Base-by-base conservation (phyloP, 2,797 vertebrate genomes). In the Taenioides sp. region DNA sequence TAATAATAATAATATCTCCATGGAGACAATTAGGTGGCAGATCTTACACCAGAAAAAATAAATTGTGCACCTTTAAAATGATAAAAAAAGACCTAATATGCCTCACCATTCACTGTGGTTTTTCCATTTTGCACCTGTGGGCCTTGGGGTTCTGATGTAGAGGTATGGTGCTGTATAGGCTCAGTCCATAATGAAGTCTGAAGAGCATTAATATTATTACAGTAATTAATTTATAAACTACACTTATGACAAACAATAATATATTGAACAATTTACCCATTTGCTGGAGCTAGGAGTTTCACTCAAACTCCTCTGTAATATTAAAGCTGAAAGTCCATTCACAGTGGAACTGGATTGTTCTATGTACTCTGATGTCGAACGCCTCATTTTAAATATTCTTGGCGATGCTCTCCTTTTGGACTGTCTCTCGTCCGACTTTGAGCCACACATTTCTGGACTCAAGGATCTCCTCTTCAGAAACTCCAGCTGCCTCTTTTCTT, bases 401-500 rank as follows among this genome's bases (percentile, higher is more conserved):
- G 43, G 43, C 14, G 14, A 47, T 47, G 3, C 14, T 47, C 72
- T 82, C 57, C 27, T 78, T 72, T 73, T 70, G 1, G 69, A 57
- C 14, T 6, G 67, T 62, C n/a, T 59, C 50, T 78, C 73, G 49
- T 67, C 65, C 59, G 83, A 76, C 71, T 75, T 78, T 16, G 52
- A 37, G 37, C 37, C 5, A 7, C 67, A 50, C 10, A 5, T 37
- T 49, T 83, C 89, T 28, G 89, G 87, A 73, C 86, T 92, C 71
- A 87, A 72, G 0, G 91, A 87, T 80, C 94, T 87, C 75, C 93
- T 90, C 81, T 82, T 94, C 47, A 87, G 80, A 73, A 94, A 95
- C 76, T 93, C 93, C 64, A 68, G 65, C n/a, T 94, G 92, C 68
- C 94, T 91, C 84, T 93, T 94, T 37, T 90, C 77, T 79, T 90